Base-by-base conservation (phyloP, 2,888 invertebrate genomes). In the Heteropelma amictum region DNA sequence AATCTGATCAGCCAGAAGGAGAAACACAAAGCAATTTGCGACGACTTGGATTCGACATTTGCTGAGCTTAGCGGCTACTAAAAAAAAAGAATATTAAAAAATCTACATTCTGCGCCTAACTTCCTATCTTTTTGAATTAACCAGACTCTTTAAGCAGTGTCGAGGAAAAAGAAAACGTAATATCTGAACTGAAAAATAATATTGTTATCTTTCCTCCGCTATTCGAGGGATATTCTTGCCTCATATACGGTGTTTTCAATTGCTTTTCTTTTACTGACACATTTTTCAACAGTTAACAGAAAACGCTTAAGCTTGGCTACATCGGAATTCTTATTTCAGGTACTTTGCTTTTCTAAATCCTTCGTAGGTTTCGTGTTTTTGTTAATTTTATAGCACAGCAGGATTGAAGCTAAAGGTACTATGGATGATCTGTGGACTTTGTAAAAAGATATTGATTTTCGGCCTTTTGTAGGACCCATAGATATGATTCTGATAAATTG, bases 1-100 rank as follows among this genome's bases (percentile, higher is more conserved):
- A 90, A 91, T 80, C 89, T 92, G 87, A 90, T 91, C 89, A 90
- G 90, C 88, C 93, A 94, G 91, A 96, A 96, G 93, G 96, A 96
- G 93, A 95, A 95, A 92, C 96, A 97, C 95, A 98, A 97, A 95
- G 93, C 95, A 91, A 97, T 97, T 93, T 96, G 96, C 93, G 97
- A 97, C 92, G 97, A 97, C 93, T 93, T 98, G 94, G 97, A 98
- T 92, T 94, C 95, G 92, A 97, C 97, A 91, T 97, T 97, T 93
- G 95, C 97, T 90, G 97, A 98, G 92, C 94, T 97, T 92, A 97
- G 97, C 91, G 97, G 96, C 93, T 97, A 97, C 94, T 97, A 96
- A 95, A 91, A 73, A 70, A 56, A 54, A 38, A 58, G 53, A 54
- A 63, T 19, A 64, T 30, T 42, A 58, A 35, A 35, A 35, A 40